phyloP scores from a whole-genome alignment of 2,797 vertebrate genomes.

The Neostethus bicornis region DNA sequence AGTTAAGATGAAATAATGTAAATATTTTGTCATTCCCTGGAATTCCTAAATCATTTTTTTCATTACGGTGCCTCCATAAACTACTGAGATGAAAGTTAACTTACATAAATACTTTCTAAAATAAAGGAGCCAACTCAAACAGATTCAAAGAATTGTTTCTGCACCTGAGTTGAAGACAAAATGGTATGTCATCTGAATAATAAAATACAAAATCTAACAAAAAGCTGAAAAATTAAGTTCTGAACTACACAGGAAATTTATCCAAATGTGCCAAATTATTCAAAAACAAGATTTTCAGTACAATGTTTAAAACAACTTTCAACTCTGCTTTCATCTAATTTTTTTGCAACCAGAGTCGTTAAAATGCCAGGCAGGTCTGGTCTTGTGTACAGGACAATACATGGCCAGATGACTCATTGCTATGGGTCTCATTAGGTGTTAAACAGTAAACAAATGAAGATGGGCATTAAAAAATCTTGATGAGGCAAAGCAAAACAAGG shows the following conservation, averaged over 20 bases:
- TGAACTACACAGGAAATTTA: neutral
- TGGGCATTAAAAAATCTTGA: conserved; percentile 13
- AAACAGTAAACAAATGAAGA: conserved; percentile 14
- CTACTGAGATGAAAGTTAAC: neutral
- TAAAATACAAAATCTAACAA: neutral
- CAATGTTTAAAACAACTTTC: conserved; percentile 8
- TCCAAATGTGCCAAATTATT: neutral
- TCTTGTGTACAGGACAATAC: conserved; percentile 12
- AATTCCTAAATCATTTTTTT: neutral
- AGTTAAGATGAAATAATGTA: neutral
- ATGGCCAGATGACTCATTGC: conserved; percentile 36
- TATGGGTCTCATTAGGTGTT: conserved; percentile 55
- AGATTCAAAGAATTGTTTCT: neutral
- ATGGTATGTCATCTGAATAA: neutral
- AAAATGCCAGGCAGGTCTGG: conserved; percentile 26
- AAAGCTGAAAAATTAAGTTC: conserved; percentile 7
- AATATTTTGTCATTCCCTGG: neutral
- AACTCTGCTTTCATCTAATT: conserved; percentile 18
- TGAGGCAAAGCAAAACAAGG: conserved; percentile 13
- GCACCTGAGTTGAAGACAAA: conserved; percentile 4
- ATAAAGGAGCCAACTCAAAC: too few relatives aligned
- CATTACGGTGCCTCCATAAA: neutral
- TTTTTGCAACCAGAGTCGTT: conserved; percentile 20
- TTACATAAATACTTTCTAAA: neutral
- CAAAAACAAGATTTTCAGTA: conserved; percentile 10